Percentiles rank a stretch among this genome's conserved stretches.
These are phyloP conservation scores for Cryptoblepharus egeriae DNA, from an alignment of 2,797 vertebrate genomes.

Conservation along the genomic window DNA sequence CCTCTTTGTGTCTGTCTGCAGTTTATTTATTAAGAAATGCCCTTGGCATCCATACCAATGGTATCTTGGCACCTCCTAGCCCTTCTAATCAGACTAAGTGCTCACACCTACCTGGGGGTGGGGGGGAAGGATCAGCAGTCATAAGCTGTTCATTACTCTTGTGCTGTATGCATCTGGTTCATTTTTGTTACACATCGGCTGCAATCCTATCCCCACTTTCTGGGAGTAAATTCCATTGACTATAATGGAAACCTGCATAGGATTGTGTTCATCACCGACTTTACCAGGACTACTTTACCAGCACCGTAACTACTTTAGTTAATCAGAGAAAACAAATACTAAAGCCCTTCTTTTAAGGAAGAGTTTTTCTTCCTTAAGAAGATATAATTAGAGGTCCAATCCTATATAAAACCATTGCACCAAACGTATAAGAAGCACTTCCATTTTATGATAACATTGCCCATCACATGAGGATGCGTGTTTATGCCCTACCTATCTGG, in stretches of 20 bases:
- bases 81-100: constrained; percentile 22
- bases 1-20: constrained; percentile 9
- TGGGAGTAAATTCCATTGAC: too few species aligned
- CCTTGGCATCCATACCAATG: constrained; percentile 29
- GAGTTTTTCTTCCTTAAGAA: not conserved
- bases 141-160: not conserved
- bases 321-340: not conserved
- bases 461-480: too few species aligned
- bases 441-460: too few species aligned
- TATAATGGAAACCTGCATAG: too few species aligned
- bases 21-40: constrained; percentile 40
- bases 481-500: too few species aligned
- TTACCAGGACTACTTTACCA: not conserved
- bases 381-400: too few species aligned
- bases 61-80: not conserved
- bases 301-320: not conserved
- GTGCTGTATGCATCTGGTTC: not conserved
- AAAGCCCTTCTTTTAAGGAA: not conserved
- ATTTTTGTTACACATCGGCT: not conserved
- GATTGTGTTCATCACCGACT: too few species aligned
- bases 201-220: too few species aligned
- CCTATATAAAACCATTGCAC: not conserved
- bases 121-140: not conserved
- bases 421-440: too few species aligned
- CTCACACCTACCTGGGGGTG: constrained; percentile 12